phyloP scores from a whole-genome alignment of 2,888 invertebrate species.

The Mythimna impura region DNA sequence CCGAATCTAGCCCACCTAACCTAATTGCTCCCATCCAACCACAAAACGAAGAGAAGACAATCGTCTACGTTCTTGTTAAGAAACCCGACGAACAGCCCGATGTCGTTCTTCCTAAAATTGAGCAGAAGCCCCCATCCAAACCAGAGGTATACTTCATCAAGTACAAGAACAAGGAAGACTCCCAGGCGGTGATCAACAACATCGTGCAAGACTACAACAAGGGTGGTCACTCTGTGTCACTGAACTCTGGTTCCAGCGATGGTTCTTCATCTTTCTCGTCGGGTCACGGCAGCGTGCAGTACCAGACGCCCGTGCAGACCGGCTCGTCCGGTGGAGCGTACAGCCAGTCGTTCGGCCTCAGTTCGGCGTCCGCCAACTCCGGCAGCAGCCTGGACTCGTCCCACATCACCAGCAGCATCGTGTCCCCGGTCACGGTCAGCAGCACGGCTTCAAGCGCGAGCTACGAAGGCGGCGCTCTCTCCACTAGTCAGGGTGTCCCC shows the following conservation, averaged over 20 bases:
- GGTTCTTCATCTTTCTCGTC: conserved; percentile 40
- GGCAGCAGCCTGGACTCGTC: conserved; percentile 39
- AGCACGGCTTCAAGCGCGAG: conserved; percentile 63
- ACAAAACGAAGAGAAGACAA: conserved; percentile 94
- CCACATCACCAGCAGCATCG: conserved; percentile 47
- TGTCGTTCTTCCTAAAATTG: conserved; percentile 91
- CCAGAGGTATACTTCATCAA: conserved; percentile 95
- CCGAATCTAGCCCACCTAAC: conserved; percentile 92
- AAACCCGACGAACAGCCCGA: conserved; percentile 93
- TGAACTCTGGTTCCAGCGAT: conserved; percentile 36
- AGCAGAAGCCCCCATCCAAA: conserved; percentile 93
- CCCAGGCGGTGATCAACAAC: conserved; percentile 84
- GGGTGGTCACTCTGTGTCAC: conserved; percentile 60
- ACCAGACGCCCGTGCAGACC: conserved; percentile 35
- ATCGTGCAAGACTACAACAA: conserved; percentile 84
- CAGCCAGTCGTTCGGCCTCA: conserved; percentile 34
- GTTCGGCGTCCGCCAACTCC: conserved; percentile 23
- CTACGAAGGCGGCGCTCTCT: conserved; percentile 71
- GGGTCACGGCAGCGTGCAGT: conserved; percentile 37
- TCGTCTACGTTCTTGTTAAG: conserved; percentile 94
- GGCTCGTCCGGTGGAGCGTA: conserved; percentile 22
- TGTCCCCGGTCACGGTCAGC: conserved; percentile 57
- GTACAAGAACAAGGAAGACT: conserved; percentile 92
- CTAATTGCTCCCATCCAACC: conserved; percentile 91
- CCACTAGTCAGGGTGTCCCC: conserved; percentile 85